Conservation (phyloP, 2,888 invertebrate genomes). For the Agapostemon virescens region DNA sequence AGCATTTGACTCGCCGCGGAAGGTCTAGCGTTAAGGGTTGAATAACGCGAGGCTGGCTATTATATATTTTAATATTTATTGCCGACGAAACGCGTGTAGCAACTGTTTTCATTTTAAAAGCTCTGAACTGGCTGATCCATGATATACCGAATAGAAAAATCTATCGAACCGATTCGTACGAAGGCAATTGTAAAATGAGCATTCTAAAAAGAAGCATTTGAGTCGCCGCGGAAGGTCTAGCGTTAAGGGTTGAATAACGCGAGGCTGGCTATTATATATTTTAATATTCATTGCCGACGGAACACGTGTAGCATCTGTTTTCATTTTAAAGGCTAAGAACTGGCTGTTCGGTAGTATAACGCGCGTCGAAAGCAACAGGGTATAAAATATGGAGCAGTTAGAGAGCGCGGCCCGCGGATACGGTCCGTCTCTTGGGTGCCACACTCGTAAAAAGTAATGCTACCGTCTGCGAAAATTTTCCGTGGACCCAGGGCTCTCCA, state of each 20-base stretch:
- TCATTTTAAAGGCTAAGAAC: conserved; percentile 40
- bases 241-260: background rate
- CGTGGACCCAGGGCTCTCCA: background rate
- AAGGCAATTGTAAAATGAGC: too few species aligned
- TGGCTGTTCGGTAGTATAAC: conserved; percentile 32
- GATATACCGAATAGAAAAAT: too few species aligned
- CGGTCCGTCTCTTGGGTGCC: conserved; percentile 69
- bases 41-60: too few species aligned
- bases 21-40: too few species aligned
- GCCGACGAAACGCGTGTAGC: too few species aligned
- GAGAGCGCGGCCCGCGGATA: conserved; percentile 53
- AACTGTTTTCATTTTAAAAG: too few species aligned
- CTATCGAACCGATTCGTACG: too few species aligned
- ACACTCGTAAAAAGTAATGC: conserved; percentile 73
- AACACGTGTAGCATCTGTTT: conserved; percentile 38
- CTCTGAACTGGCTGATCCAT: conserved; percentile 22
- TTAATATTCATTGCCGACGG: conserved; percentile 26
- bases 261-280: background rate
- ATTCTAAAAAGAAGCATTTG: too few species aligned
- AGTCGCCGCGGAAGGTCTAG: too few species aligned
- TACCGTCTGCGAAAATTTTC: conserved; percentile 37
- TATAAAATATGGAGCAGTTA: conserved; percentile 68
- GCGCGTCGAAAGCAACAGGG: conserved; percentile 59
- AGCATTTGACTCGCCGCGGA: too few species aligned
- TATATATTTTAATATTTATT: too few species aligned